Conservation (phyloP, 64 coral and sea anemone genomes). For the Cladopsammia gracilis region DNA sequence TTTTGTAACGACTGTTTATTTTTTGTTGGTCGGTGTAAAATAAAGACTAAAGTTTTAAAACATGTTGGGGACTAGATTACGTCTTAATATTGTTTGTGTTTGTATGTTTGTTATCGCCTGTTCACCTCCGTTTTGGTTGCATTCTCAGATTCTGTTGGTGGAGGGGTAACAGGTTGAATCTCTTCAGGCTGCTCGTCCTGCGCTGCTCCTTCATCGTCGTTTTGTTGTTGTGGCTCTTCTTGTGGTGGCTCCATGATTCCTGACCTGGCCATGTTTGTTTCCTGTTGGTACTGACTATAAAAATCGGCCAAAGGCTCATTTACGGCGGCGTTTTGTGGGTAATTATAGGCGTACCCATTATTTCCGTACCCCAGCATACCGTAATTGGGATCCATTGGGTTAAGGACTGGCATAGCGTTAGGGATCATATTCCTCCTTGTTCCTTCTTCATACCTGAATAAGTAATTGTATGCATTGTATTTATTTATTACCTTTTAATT, state of each 20-base stretch:
- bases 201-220: conserved; percentile 17
- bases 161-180: conserved; percentile 12
- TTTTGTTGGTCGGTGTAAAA: too few species aligned
- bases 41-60: too few species aligned
- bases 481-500: too few species aligned
- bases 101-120: neutral
- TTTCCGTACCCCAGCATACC: conserved; percentile 14
- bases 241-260: neutral
- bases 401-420: neutral
- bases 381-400: conserved; percentile 38
- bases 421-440: conserved; percentile 41
- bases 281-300: conserved; percentile 41
- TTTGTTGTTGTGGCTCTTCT: neutral
- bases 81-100: too few species aligned
- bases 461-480: neutral
- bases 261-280: conserved; percentile 23
- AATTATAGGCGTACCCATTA: conserved; percentile 39
- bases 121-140: neutral
- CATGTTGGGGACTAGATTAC: too few species aligned
- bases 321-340: neutral
- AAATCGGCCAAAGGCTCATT: conserved; percentile 31
- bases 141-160: neutral
- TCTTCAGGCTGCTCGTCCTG: conserved; percentile 24
- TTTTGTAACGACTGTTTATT: too few species aligned
- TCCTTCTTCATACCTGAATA: conserved; percentile 24